Evolutionary conservation across 2,888 invertebrate genomes (phyloP), one percentile per base, ranked within the genome.

Genomic region (Pandemis corylana): DNA sequence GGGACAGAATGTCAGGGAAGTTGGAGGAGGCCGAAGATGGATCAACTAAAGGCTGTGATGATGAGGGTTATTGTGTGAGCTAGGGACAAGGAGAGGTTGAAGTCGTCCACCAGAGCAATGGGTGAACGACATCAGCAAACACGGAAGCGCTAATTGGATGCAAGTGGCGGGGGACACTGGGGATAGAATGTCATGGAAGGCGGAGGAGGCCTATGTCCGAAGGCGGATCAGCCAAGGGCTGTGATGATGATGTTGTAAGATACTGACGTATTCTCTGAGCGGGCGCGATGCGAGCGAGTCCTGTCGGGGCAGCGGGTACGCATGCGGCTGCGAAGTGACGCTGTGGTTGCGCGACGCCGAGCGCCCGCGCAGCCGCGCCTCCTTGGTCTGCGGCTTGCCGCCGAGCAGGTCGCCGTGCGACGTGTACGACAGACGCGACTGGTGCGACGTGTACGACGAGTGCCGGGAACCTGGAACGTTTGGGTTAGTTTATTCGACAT

Each of bases 361-460:
- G 78, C 97, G 95, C 81, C 96, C 96, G 78, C 97, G 95, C 79
- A 98, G 94, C 86, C 97, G 96, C 82, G 97, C 97, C 90, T 98
- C 98, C 91, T 98, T 98, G 79, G 98, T 98, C 95, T 97, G 96
- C 51, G 95, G 94, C 77, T 95, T 95, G 76, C 95, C 95, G 71
- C 97, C 97, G 78, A 98, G 95, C 80, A 98, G 95, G 95, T 99
- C 99, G 68, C 97, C 98, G 91, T 99, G 98, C 51, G 99, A 99
- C 78, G 98, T 98, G 91, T 99, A 99, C 75, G 99, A 98, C 86
- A 98, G 95, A 83, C 98, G 96, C 75, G 98, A 98, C 85, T 98
- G 98, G 90, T 99, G 99, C 77, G 99, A 99, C 82, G 98, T 98
- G 94, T 99, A 98, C 83, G 98, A 99, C 80, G 98, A 98, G 93